phyloP scores from a whole-genome alignment of 2,888 invertebrate genomes.

The Ochropleura leucogaster region DNA sequence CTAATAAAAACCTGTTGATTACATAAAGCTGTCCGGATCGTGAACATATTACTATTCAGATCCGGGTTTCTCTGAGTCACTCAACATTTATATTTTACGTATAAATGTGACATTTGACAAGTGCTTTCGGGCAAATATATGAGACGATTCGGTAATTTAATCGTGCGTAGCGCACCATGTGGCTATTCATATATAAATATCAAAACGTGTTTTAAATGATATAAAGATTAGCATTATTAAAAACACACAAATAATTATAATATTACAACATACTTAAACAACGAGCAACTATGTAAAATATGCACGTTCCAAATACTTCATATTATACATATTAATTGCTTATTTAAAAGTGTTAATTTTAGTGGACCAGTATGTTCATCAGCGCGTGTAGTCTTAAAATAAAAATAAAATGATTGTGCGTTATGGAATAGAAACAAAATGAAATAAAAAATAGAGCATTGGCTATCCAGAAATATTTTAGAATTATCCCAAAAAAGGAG shows the following conservation, averaged over 20 bases:
- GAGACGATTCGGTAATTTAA: constrained; percentile 8
- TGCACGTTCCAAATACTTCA: constrained; percentile 43
- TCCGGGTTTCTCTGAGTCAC: constrained; percentile 81
- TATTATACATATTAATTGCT: constrained; percentile 20
- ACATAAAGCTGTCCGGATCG: constrained; percentile 75
- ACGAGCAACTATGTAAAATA: constrained; percentile 21
- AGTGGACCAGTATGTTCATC: not conserved
- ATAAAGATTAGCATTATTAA: constrained; percentile 32
- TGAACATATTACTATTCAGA: constrained; percentile 77
- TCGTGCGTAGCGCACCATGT: constrained; percentile 10
- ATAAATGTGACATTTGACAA: constrained; percentile 58
- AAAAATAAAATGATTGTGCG: not conserved
- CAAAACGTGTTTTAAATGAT: constrained; percentile 31
- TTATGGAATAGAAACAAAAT: not conserved
- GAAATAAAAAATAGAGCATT: not conserved
- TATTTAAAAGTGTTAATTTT: constrained; percentile 26
- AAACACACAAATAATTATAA: constrained; percentile 28
- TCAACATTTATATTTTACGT: constrained; percentile 62
- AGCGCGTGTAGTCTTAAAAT: not conserved
- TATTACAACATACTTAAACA: constrained; percentile 34
- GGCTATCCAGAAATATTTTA: not conserved
- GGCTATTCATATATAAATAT: constrained; percentile 12
- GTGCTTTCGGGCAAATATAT: constrained; percentile 37
- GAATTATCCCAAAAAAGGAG: constrained; percentile 3
- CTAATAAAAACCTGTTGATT: constrained; percentile 73